phyloP scores from a whole-genome alignment of 1,140 invertebrate genomes.

The Sweltsa coloradensis region DNA sequence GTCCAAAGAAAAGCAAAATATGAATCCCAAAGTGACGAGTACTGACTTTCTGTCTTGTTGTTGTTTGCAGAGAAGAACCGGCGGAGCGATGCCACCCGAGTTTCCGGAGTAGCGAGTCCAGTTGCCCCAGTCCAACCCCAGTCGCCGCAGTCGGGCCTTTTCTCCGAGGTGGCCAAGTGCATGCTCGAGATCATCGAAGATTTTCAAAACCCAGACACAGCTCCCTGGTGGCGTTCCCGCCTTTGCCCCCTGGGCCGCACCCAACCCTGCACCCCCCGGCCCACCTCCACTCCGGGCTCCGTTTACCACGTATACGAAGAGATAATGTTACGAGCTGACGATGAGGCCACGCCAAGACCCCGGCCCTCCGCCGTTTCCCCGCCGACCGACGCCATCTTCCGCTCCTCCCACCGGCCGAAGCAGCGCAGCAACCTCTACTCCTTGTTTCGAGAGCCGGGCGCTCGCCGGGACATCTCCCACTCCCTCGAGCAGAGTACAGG shows the following conservation, averaged over 20 bases:
- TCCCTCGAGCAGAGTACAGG: conserved; percentile 5
- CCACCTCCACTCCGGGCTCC: conserved; percentile 2
- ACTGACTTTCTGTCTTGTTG: too few species aligned
- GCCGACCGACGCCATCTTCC: conserved; percentile 10
- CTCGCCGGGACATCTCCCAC: conserved; percentile 4
- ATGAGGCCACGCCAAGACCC: conserved; percentile 2
- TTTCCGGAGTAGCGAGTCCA: too few species aligned
- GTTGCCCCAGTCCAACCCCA: conserved; percentile 12
- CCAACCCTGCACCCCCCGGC: neutral
- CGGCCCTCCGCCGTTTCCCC: conserved; percentile 10
- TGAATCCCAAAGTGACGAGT: too few species aligned
- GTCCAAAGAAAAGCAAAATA: too few species aligned
- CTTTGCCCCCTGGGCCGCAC: neutral
- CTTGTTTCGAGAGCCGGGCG: conserved; percentile 10
- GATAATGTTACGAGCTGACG: conserved; percentile 24
- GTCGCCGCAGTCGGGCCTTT: conserved; percentile 12
- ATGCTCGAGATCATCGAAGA: conserved; percentile 29
- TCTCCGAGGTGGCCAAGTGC: conserved; percentile 26
- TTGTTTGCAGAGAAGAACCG: too few species aligned
- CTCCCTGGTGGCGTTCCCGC: neutral
- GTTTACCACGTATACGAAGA: conserved; percentile 29
- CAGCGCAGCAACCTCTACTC: conserved; percentile 14
- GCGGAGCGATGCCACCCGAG: too few species aligned
- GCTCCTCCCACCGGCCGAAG: conserved; percentile 7
- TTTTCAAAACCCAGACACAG: conserved; percentile 19